Evolutionary conservation across 2,113 vertebrate genomes (phyloP), one percentile per base, ranked within the genome.

Genomic region (Laterallus jamaicensis): DNA sequence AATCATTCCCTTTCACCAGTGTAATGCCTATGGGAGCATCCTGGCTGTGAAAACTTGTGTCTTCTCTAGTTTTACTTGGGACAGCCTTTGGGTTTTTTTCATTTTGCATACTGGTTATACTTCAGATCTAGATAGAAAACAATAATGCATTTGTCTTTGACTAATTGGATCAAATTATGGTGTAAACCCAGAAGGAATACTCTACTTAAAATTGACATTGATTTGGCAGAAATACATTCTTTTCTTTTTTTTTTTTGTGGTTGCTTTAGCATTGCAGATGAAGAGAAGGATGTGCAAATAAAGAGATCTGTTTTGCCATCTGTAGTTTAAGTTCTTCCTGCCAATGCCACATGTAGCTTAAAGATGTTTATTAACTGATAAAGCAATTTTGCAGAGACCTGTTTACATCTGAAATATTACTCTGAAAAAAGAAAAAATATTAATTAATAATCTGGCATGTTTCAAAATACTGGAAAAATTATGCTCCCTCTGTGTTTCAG

Each of bases 231-330:
- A 95, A 73, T 81, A 67, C 7, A 26, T 95, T 94, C 76, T 40
- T 12, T 2, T 10, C 7, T 35, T 39, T 39, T 39, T 39, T 39
- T 93, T 80, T 86, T 91, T 50, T 92, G 95, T 66, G 92, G 86
- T 93, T 97, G 68, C 93, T 98, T 98, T 90, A 96, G 77, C 90
- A 94, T 86, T 97, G 91, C 95, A 96, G 91, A 98, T 97, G 96
- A 98, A 96, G 95, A 95, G 95, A 97, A 97, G 90, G 95, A 97
- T 97, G 96, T 97, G 97, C 92, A 98, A 98, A 98, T 98, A 98
- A 98, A 98, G 97, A 98, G 97, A 98, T 97, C 97, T 98, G 97
- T 86, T 98, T 96, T 86, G 52, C 98, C 98, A 98, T 98, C 98
- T 98, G 98, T 96, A 97, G 96, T 97, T 98, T 97, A 97, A 94